Conservation (phyloP, 2,888 invertebrate genomes). For the Cephalotes varians region DNA sequence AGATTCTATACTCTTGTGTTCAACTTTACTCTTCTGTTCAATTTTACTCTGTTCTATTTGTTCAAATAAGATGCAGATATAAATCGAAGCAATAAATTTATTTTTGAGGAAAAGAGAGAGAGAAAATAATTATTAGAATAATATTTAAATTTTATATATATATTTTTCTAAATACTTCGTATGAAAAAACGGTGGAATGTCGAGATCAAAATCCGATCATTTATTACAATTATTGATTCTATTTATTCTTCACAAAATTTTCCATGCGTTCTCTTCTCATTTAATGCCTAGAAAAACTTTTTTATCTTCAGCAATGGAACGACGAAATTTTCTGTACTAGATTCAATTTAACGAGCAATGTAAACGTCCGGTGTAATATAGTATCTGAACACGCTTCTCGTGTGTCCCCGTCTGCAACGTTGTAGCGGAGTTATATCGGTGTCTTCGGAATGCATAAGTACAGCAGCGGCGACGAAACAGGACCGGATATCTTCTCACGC, state of each 20-base stretch:
- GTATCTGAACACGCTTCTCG: conserved; percentile 44
- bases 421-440: conserved; percentile 49
- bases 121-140: not conserved
- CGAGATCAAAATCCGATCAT: not conserved
- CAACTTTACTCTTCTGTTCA: not conserved
- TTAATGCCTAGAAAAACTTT: conserved; percentile 18
- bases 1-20: too few species aligned
- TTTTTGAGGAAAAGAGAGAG: not conserved
- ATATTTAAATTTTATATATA: not conserved
- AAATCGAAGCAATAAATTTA: not conserved
- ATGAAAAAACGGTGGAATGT: not conserved
- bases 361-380: conserved; percentile 48
- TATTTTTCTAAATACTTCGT: not conserved
- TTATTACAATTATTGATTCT: not conserved
- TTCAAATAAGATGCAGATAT: not conserved
- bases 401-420: conserved; percentile 25
- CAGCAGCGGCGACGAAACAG: conserved; percentile 53
- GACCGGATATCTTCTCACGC: conserved; percentile 74
- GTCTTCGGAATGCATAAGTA: conserved; percentile 62
- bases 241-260: not conserved
- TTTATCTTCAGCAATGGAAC: not conserved
- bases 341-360: conserved; percentile 52
- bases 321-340: conserved; percentile 31
- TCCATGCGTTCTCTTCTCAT: not conserved
- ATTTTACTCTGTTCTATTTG: not conserved